Conservation (phyloP, 1,140 invertebrate species). For the Sminthurides bifidus region DNA sequence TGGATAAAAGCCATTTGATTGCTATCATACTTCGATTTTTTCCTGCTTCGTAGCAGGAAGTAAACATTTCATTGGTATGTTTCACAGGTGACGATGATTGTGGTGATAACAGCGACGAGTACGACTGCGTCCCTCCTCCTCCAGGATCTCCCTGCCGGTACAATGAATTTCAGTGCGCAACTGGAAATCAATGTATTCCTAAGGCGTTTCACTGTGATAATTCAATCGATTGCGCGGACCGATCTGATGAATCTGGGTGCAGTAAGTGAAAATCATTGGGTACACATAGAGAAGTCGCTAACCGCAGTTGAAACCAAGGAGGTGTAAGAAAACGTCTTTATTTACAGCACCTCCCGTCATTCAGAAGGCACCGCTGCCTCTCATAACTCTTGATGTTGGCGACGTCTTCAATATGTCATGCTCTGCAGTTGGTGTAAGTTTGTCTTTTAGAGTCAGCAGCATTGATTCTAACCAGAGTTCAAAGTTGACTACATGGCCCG, state of each 20-base stretch:
- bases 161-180: conserved; percentile 69
- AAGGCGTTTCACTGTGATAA: conserved; percentile 86
- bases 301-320: too few species aligned
- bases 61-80: not conserved
- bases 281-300: not conserved
- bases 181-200: conserved; percentile 76
- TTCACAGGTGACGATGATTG: conserved; percentile 52
- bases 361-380: conserved; percentile 52
- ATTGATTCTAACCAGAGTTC: not conserved
- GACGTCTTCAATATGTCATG: conserved; percentile 67
- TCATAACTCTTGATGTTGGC: conserved; percentile 55
- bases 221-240: conserved; percentile 71
- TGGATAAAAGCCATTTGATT: conserved; percentile 34
- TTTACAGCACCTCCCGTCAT: conserved; percentile 48
- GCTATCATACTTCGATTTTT: not conserved
- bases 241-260: conserved; percentile 83
- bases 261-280: conserved; percentile 46
- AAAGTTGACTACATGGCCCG: not conserved
- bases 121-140: conserved; percentile 41
- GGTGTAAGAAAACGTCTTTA: not conserved
- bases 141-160: conserved; percentile 56
- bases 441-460: too few species aligned
- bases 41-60: too few species aligned
- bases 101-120: conserved; percentile 69
- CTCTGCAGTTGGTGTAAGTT: conserved; percentile 63